These are phyloP conservation scores for Equus quagga DNA, from an alignment of 2,113 vertebrate species.

Conservation along the genomic window DNA sequence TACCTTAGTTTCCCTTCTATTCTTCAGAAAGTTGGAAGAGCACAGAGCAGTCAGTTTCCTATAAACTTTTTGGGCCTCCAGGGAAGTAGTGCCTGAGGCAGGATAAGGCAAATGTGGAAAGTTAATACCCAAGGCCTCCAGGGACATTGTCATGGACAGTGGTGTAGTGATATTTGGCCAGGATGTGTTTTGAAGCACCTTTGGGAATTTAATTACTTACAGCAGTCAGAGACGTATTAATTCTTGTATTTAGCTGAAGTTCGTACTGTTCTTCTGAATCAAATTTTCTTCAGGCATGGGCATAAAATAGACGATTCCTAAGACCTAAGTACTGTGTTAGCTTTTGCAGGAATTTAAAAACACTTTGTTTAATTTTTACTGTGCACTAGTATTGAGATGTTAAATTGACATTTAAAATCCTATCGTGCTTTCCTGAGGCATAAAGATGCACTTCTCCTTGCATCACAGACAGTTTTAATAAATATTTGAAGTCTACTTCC, in stretches of 20 bases:
- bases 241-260: not conserved
- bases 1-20: not conserved
- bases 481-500: not conserved
- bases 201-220: not conserved
- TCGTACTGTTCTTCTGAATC: not conserved
- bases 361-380: not conserved
- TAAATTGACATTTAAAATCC: not conserved
- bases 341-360: not conserved
- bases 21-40: not conserved
- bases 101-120: not conserved
- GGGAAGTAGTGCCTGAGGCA: not conserved
- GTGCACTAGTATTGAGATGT: not conserved
- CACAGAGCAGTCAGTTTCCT: not conserved
- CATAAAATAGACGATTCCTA: not conserved
- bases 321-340: not conserved
- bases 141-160: not conserved
- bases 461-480: not conserved
- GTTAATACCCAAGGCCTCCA: rapidly evolving
- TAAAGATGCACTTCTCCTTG: not conserved
- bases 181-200: not conserved
- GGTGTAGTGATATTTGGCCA: not conserved
- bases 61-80: not conserved
- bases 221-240: not conserved
- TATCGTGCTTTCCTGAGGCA: not conserved
- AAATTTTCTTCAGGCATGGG: not conserved